These are phyloP conservation scores for Papilio polyxenes DNA, from an alignment of 1,140 invertebrate genomes.

Conservation along the genomic window DNA sequence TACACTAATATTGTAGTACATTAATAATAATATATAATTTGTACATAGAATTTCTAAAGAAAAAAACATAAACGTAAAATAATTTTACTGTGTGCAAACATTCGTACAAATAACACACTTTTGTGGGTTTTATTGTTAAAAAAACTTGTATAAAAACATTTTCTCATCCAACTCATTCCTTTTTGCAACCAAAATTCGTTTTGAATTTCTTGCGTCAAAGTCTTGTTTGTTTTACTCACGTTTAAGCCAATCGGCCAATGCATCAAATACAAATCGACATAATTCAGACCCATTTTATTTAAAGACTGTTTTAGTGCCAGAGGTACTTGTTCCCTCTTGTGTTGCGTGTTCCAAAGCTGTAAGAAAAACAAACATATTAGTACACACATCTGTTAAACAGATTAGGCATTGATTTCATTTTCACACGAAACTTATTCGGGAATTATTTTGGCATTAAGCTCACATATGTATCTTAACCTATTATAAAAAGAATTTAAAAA, in stretches of 20 bases:
- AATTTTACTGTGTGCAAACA: no score
- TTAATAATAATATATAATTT: no score
- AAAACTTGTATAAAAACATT: no score
- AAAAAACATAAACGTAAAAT: no score
- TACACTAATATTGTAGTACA: not conserved
- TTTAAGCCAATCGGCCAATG: conserved; percentile 92
- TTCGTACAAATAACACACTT: no score
- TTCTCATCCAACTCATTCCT: no score
- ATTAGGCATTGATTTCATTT: not conserved
- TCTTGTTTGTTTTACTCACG: conserved; percentile 74
- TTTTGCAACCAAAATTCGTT: no score
- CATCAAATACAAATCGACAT: conserved; percentile 92
- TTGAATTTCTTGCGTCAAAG: not conserved
- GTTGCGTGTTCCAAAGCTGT: conserved; percentile 89
- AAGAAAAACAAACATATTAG: conserved; percentile 40
- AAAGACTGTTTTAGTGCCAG: conserved; percentile 79
- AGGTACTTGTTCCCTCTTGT: conserved; percentile 84
- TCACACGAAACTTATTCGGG: not conserved
- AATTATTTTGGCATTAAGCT: not conserved
- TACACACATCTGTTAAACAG: not conserved
- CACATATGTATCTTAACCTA: not conserved
- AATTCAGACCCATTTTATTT: conserved; percentile 85
- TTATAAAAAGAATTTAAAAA: no score
- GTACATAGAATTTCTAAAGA: no score
- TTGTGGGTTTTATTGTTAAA: no score